These are phyloP conservation scores for Ispidina lecontei DNA, from an alignment of 2,797 vertebrate genomes.

Conservation along the genomic window DNA sequence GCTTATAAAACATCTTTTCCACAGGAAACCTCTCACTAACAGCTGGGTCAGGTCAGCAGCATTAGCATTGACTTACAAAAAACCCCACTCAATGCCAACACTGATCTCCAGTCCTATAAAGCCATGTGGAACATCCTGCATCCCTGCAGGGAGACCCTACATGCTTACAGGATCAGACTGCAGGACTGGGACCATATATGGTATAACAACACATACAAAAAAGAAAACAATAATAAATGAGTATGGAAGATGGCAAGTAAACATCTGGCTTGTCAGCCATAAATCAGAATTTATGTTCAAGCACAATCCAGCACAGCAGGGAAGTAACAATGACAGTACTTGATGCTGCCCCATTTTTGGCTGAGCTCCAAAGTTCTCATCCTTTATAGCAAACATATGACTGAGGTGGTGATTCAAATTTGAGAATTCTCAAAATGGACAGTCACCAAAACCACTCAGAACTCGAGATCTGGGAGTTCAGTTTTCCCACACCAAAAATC, in stretches of 20 bases:
- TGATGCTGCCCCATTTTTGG: not conserved
- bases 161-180: not conserved
- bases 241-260: not conserved
- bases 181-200: not conserved
- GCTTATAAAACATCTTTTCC: not conserved
- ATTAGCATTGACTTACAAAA: not conserved
- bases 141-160: not conserved
- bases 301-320: conserved; percentile 13
- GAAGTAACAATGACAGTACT: conserved; percentile 24
- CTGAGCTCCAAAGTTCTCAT: not conserved
- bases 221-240: not conserved
- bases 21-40: not conserved
- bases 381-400: not conserved
- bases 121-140: not conserved
- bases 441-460: not conserved
- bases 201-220: not conserved
- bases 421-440: not conserved
- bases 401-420: not conserved
- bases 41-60: not conserved
- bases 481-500: not conserved
- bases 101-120: not conserved
- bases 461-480: not conserved
- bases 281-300: not conserved
- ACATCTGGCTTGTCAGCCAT: conserved; percentile 6
- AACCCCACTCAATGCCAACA: not conserved